Evolutionary conservation across 2,888 invertebrate species (phyloP), one percentile per base, ranked within the genome.

Genomic region (Aphodius granarius): DNA sequence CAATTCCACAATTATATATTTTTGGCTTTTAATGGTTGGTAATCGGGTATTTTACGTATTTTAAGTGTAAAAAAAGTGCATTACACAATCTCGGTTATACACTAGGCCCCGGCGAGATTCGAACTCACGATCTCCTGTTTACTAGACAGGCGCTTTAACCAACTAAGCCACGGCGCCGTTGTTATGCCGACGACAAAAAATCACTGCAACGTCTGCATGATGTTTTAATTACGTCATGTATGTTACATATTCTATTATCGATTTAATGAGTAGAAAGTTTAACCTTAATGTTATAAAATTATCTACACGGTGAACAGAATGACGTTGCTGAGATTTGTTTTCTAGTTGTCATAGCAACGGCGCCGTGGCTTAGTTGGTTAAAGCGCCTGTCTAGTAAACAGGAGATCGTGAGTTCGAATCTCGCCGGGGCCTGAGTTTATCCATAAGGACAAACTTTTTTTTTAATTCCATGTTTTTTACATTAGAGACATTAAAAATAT

Each of bases 361-460:
- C 91, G 90, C 89, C 89, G 90, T 92, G 92, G 92, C 93, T 93
- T 93, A 93, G 93, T 93, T 93, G 93, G 93, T 93, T 91, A 91
- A 90, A 91, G 91, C 91, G 91, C 90, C 90, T 91, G 91, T 90
- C 91, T 91, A 91, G 91, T 91, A 91, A 91, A 91, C 91, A 91
- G 91, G 91, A 91, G 91, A 91, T 91, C 91, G 89, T 87, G 91
- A 88, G 91, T 91, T 91, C 90, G 90, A 91, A 89, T 90, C 90
- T 88, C 90, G 87, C 89, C 89, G 90, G 90, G 87, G 90, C 90
- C 90, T 90, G n/a, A n/a, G n/a, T n/a, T n/a, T n/a, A n/a, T n/a
- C n/a, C n/a, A n/a, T n/a, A n/a, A n/a, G n/a, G n/a, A n/a, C n/a
- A n/a, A n/a, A n/a, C n/a, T n/a, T n/a, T n/a, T n/a, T n/a, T n/a